Conservation (phyloP, 2,113 vertebrate species). For the Solea solea region DNA sequence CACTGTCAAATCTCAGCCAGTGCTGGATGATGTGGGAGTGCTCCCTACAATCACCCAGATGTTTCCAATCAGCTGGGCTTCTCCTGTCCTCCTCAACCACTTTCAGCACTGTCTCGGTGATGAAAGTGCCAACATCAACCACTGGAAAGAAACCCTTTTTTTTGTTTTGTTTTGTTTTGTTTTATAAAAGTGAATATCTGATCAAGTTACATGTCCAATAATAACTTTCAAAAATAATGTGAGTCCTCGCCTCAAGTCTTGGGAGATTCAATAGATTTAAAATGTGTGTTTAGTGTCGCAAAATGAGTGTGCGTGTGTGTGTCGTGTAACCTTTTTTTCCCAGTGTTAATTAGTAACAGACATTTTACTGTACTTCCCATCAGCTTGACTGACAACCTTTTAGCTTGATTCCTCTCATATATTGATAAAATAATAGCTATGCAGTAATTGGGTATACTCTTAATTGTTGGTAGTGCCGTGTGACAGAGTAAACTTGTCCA, state of each 20-base stretch:
- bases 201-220: constrained; percentile 50
- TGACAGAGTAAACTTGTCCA: neutral
- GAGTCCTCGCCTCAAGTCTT: constrained; percentile 20
- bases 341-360: too few relatives aligned
- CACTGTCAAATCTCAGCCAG: constrained; percentile 81
- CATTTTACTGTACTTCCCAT: too few relatives aligned
- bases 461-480: too few relatives aligned
- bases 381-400: too few relatives aligned
- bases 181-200: constrained; percentile 34
- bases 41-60: constrained; percentile 82
- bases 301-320: too few relatives aligned
- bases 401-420: too few relatives aligned
- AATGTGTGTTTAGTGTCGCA: too few relatives aligned
- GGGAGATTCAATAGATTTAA: too few relatives aligned
- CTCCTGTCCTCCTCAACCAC: constrained; percentile 63
- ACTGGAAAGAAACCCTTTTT: constrained; percentile 36
- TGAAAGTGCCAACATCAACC: constrained; percentile 42
- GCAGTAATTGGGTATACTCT: too few relatives aligned
- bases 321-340: too few relatives aligned
- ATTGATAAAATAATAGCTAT: too few relatives aligned
- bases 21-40: constrained; percentile 77
- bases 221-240: constrained; percentile 1
- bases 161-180: neutral
- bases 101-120: constrained; percentile 25
- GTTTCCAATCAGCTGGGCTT: constrained; percentile 83